Percentiles rank a stretch among this genome's conserved stretches.
Conservation (phyloP, 2,888 invertebrate genomes). For the Nephrotoma guestfalica region DNA sequence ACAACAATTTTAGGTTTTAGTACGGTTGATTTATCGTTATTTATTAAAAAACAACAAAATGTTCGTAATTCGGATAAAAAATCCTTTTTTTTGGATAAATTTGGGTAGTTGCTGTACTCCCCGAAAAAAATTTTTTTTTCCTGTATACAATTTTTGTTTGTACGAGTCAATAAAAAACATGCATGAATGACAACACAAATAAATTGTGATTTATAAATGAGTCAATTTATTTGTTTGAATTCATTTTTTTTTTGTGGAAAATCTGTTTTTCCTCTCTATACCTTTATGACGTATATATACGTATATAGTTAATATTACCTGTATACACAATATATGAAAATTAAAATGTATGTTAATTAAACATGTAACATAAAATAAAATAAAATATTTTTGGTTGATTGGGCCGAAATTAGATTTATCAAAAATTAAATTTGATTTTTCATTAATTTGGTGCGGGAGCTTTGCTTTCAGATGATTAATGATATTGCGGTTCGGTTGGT, state of each 20-base stretch:
- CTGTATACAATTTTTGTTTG: slow-evolving; percentile 1
- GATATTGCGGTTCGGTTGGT: no score
- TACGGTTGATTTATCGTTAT: slow-evolving; percentile 5
- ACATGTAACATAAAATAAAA: background rate
- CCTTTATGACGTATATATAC: background rate
- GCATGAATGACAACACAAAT: slow-evolving; percentile 6
- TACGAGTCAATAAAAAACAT: slow-evolving; percentile 5
- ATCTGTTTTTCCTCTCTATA: background rate
- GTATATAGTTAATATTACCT: background rate
- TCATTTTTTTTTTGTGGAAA: background rate
- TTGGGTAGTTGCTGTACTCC: background rate
- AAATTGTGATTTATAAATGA: slow-evolving; percentile 6
- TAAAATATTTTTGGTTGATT: background rate
- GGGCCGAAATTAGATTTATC: background rate
- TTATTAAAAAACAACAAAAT: background rate
- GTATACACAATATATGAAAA: background rate
- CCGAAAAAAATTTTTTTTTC: background rate
- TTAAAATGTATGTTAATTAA: slow-evolving; percentile 3
- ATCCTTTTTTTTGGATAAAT: background rate
- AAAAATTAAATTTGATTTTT: background rate
- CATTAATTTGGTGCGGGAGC: no score
- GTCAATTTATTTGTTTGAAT: slow-evolving; percentile 3
- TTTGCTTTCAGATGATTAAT: no score
- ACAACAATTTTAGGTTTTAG: slow-evolving; percentile 1
- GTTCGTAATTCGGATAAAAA: background rate